Percentiles rank a stretch among this genome's conserved stretches.
phyloP scores from a whole-genome alignment of 2,113 vertebrate species.

The Colistium nudipinnis region DNA sequence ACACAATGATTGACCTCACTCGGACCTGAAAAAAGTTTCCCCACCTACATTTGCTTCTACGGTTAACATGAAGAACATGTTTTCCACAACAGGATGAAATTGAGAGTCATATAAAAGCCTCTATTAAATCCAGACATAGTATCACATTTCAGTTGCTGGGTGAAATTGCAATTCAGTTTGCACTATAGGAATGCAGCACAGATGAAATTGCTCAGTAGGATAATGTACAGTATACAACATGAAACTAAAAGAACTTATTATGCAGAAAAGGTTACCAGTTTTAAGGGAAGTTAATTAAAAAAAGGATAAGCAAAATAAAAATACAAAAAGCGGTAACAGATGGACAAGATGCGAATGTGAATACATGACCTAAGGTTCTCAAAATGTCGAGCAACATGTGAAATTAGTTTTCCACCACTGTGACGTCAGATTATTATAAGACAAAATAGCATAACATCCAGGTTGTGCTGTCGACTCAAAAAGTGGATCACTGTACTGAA shows the following conservation, averaged over 20 bases:
- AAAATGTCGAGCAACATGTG: constrained; percentile 69
- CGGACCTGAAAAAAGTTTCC: constrained; percentile 56
- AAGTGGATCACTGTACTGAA: constrained; percentile 55
- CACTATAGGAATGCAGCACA: constrained; percentile 50
- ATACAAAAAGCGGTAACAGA: constrained; percentile 26
- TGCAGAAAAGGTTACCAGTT: constrained; percentile 53
- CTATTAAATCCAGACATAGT: constrained; percentile 40
- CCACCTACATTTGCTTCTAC: constrained; percentile 59
- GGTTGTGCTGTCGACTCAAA: constrained; percentile 53
- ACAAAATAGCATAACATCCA: constrained; percentile 72
- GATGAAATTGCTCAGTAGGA: constrained; percentile 56
- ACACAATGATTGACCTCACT: constrained; percentile 39
- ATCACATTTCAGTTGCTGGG: constrained; percentile 41
- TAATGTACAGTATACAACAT: constrained; percentile 63
- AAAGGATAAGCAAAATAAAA: constrained; percentile 9
- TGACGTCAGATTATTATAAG: constrained; percentile 75
- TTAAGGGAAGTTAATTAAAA: constrained; percentile 36
- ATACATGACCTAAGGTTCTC: constrained; percentile 39
- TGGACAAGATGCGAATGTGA: constrained; percentile 48
- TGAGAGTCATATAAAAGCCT: constrained; percentile 31
- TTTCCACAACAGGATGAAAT: constrained; percentile 35
- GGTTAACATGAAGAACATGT: constrained; percentile 34
- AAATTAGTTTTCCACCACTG: constrained; percentile 65
- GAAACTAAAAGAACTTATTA: constrained; percentile 53
- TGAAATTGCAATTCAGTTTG: constrained; percentile 42